Base-by-base conservation (phyloP, 2,113 vertebrate genomes). In the Camelus dromedarius region DNA sequence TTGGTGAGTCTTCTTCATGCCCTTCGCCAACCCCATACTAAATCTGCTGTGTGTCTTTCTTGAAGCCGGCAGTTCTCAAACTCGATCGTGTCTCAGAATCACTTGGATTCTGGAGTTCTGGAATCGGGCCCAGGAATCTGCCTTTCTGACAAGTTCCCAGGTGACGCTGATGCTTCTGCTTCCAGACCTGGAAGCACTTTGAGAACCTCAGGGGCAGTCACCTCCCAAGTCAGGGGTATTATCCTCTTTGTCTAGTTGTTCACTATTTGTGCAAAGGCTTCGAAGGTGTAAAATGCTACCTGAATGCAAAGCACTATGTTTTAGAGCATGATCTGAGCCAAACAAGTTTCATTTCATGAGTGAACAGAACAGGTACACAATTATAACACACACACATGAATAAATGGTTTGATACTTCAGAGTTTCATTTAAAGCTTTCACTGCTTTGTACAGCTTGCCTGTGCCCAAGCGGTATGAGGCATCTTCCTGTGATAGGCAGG, bases 401-500 rank as follows among this genome's bases (percentile, higher is more conserved):
- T 75, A 84, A 92, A 91, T 97, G 38, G 5, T 30, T 75, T 42
- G 66, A n/a, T 35, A 50, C 30, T 81, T 82, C 11, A 56, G n/a
- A 42, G 56, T 97, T 93, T 20, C 0, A 0, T 56, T 93, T 52
- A 19, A 80, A 89, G 12, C 42, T 79, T 72, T 79, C 16, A 28
- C 7, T 67, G 32, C 2, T 22, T 93, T 72, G 4, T 1, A 26
- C 4, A 95, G 10, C 18, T 42, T 90, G 20, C 42, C 46, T 89
- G 26, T 92, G 5, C 46, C 5, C 2, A 1, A 58, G 35, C 26
- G 56, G 1, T 56, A 8, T 14, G 42, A 52, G 28, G 26, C 20
- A 19, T 73, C 19, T 54, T 79, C 54, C 42, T 95, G 67, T 93
- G 87, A 92, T 2, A 84, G 96, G 42, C 48, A 58, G 70, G 82